Base-by-base conservation (phyloP, 2,797 vertebrate genomes). In the Halcyon chelicuti region DNA sequence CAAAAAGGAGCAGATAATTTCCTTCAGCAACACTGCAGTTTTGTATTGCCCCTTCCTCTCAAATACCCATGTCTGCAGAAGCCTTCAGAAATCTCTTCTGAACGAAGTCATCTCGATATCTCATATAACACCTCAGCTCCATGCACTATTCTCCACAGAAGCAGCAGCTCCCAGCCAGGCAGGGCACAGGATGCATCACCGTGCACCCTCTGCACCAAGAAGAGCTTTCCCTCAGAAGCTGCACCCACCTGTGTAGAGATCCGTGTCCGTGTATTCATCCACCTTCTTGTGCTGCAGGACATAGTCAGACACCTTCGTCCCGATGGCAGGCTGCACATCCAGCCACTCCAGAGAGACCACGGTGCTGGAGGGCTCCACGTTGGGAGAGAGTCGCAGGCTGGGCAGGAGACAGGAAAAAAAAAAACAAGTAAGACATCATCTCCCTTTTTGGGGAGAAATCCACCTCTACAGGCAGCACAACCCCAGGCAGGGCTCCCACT, bases 261-360 rank as follows among this genome's bases (percentile, higher is more conserved):
- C 99, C 0, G 99, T 99, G 91, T 99, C 99, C 0, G 98, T 99
- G 39, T 99, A 99, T 91, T 99, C 99, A 81, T 99, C 99, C 77
- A 99, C 98, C 90, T 99, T 99, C 97, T 99, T 99, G 96, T 99
- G 99, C 92, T 99, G 99, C 80, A 99, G 98, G 97, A 99, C 97
- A 22, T 99, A 99, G 97, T 99, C 99, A 0, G 99, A 99, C 77
- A 99, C 98, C 97, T 99, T 99, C 35, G 98, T 99, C 87, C 99
- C 99, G 40, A 99, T 99, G 91, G 99, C 98, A 31, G 99, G 99
- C 92, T 99, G 99, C 72, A 99, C 98, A 12, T 99, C 99, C 58
- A 98, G 96, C 99, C 99, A 99, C 95, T 99, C 99, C 94, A 99
- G 97, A 72, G 99, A 99, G 76, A 99, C 99, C 96, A 99, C 99